Evolutionary conservation across 2,888 invertebrate species (phyloP).

Genomic region (Andrena bucephala): DNA sequence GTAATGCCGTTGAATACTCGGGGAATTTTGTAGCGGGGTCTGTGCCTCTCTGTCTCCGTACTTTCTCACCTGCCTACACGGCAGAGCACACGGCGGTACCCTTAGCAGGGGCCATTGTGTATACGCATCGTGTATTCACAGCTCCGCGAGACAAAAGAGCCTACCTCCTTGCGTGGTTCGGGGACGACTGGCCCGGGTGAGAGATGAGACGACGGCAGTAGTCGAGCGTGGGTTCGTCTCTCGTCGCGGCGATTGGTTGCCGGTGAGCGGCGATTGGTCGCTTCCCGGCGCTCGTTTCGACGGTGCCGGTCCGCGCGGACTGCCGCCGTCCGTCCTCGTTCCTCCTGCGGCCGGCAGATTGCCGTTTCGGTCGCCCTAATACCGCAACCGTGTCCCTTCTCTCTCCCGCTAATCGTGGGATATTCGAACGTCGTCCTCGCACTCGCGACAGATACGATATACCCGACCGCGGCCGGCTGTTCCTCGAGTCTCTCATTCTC

Average conservation of each 20-base stretch:
- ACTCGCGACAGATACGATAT: conserved; percentile 51
- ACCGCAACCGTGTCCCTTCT: conserved; percentile 20
- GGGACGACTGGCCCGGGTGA: conserved; percentile 69
- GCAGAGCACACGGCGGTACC: conserved; percentile 68
- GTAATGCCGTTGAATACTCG: conserved; percentile 66
- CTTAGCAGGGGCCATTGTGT: conserved; percentile 74
- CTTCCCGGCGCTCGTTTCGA: conserved; percentile 3
- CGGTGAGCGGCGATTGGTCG: conserved; percentile 64
- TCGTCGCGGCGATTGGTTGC: conserved; percentile 65
- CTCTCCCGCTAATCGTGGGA: conserved; percentile 17
- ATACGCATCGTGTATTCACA: conserved; percentile 79
- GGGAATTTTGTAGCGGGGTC: conserved; percentile 65
- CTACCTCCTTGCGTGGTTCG: conserved; percentile 78
- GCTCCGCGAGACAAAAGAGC: conserved; percentile 81
- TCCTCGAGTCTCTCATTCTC: conserved; percentile 61
- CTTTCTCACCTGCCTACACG: conserved; percentile 76
- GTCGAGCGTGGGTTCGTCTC: conserved; percentile 58
- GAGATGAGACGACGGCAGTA: conserved; percentile 62
- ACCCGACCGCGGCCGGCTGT: conserved; percentile 69
- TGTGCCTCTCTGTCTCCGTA: conserved; percentile 54
- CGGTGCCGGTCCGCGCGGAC: conserved; percentile 73
- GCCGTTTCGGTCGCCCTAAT: conserved; percentile 35
- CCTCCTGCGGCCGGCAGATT: conserved; percentile 17
- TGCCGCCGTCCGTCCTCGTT: conserved; percentile 36
- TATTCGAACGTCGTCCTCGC: conserved; percentile 57